phyloP scores from a whole-genome alignment of 2,888 invertebrate species.

The Drosophila mimetica region DNA sequence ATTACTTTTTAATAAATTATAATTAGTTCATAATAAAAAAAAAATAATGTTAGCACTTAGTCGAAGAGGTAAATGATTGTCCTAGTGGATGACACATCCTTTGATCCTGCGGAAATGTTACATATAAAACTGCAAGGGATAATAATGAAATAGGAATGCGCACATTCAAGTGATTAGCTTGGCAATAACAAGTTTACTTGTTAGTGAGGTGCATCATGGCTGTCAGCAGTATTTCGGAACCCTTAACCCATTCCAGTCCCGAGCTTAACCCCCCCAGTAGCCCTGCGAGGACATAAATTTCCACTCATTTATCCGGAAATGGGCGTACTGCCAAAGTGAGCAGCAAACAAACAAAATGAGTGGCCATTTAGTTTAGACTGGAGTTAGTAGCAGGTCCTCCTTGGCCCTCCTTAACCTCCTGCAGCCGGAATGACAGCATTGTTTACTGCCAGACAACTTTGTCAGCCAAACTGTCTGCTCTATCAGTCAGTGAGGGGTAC shows the following conservation, averaged over 20 bases:
- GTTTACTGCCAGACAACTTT: constrained; percentile 65
- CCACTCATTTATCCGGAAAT: constrained; percentile 56
- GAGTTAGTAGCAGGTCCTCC: constrained; percentile 38
- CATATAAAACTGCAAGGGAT: background rate
- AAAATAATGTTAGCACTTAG: too few species aligned
- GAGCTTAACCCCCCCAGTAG: background rate
- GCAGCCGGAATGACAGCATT: constrained; percentile 32
- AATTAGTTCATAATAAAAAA: too few species aligned
- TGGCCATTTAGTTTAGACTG: constrained; percentile 56
- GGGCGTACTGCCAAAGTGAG: constrained; percentile 61
- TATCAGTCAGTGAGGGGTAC: constrained; percentile 50
- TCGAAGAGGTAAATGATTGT: too few species aligned
- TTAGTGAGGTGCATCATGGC: constrained; percentile 51
- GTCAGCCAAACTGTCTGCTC: constrained; percentile 53
- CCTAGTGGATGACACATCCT: background rate
- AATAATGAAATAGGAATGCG: constrained; percentile 41
- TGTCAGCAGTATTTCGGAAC: constrained; percentile 44
- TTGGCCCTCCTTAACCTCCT: background rate
- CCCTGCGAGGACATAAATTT: constrained; percentile 60
- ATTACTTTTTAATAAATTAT: too few species aligned
- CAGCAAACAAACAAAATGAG: constrained; percentile 59
- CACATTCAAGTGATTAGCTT: constrained; percentile 53
- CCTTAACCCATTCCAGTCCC: background rate
- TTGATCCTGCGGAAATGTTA: background rate
- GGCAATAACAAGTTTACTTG: constrained; percentile 66